These are phyloP conservation scores for Macrobrachium nipponense DNA, from an alignment of 1,140 invertebrate genomes.

Conservation along the genomic window DNA sequence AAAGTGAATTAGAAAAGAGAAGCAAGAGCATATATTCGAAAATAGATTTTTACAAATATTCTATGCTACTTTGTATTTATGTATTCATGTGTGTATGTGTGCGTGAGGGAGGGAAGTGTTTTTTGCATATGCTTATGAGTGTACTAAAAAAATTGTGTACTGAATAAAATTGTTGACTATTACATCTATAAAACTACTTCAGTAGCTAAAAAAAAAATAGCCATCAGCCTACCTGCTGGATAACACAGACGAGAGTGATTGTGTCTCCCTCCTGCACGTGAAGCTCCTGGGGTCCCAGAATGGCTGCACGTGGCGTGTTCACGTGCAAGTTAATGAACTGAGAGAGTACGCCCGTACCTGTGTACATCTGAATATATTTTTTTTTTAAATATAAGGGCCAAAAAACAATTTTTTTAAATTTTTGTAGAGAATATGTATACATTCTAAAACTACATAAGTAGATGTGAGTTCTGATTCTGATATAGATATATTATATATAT, in stretches of 20 bases:
- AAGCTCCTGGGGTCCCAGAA: conserved; percentile 31
- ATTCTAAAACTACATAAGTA: no score
- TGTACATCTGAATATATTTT: conserved; percentile 33
- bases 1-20: no score
- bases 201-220: not conserved
- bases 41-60: no score
- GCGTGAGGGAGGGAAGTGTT: not conserved
- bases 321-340: conserved; percentile 46
- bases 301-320: conserved; percentile 30
- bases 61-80: not conserved
- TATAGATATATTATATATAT: no score
- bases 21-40: no score
- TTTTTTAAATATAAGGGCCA: no score
- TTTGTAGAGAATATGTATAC: no score
- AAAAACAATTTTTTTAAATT: no score
- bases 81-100: not conserved
- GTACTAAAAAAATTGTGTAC: no score
- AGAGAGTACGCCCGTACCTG: conserved; percentile 39
- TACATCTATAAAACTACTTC: no score
- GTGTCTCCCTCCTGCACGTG: conserved; percentile 52
- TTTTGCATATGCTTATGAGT: not conserved
- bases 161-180: no score
- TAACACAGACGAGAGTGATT: conserved; percentile 45
- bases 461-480: no score
- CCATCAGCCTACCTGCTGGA: conserved; percentile 26